phyloP scores from a whole-genome alignment of 2,888 invertebrate genomes.

The Tuberolachnus salignus region DNA sequence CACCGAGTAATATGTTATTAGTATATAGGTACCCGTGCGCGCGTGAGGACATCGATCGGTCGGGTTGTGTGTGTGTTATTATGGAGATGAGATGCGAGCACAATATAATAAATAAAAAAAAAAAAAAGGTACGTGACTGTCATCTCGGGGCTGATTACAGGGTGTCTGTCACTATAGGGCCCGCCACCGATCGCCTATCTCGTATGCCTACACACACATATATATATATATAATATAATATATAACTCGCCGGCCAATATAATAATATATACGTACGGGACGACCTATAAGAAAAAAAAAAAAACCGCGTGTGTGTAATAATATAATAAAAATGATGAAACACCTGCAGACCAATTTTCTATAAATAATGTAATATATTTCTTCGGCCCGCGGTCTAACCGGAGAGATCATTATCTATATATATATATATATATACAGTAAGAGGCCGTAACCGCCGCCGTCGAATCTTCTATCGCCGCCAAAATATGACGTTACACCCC shows the following conservation, averaged over 20 bases:
- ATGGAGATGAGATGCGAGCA: conserved; percentile 47
- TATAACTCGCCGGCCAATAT: conserved; percentile 42
- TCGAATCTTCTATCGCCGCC: conserved; percentile 27
- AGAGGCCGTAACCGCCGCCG: conserved; percentile 6
- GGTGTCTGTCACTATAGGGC: conserved; percentile 49
- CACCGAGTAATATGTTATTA: conserved; percentile 34
- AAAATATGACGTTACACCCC: conserved; percentile 51
- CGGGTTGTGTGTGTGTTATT: conserved; percentile 38
- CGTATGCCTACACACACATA: too few relatives aligned
- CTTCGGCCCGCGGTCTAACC: conserved; percentile 44
- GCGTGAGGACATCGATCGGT: background rate
- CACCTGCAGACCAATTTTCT: conserved; percentile 56
- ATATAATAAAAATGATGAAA: conserved; percentile 47
- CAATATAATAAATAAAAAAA: too few relatives aligned
- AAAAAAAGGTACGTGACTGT: conserved; percentile 55
- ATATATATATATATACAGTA: too few relatives aligned
- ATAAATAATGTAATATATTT: conserved; percentile 54
- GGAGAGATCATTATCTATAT: conserved; percentile 51
- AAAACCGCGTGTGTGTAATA: conserved; percentile 23
- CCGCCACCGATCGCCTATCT: conserved; percentile 40
- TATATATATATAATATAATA: too few relatives aligned
- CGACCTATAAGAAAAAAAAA: background rate
- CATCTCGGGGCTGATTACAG: conserved; percentile 56
- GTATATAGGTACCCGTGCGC: conserved; percentile 24
- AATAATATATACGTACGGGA: background rate